Conservation (phyloP, 2,113 vertebrate species). For the Callorhinus ursinus region DNA sequence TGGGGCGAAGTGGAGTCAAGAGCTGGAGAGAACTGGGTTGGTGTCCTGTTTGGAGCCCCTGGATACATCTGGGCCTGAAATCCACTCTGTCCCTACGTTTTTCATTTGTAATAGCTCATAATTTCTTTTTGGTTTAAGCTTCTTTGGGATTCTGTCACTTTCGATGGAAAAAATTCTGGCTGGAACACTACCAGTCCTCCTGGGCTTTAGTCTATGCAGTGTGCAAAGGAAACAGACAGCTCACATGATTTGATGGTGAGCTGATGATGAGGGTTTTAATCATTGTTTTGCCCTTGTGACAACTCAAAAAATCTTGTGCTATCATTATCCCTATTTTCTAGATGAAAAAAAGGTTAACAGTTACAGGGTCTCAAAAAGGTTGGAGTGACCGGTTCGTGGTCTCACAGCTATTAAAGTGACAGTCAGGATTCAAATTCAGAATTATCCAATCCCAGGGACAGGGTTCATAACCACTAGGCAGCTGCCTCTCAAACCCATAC, state of each 20-base stretch:
- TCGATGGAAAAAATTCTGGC: background rate
- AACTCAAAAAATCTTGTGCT: background rate
- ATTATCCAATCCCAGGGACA: background rate
- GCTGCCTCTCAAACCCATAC: background rate
- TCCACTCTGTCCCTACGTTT: background rate
- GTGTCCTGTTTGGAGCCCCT: background rate
- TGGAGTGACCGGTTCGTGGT: rapidly evolving
- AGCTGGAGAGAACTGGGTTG: background rate
- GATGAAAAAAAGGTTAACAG: background rate
- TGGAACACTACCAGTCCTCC: background rate
- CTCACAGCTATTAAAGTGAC: background rate
- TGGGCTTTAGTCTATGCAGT: background rate
- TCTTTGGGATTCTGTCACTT: background rate
- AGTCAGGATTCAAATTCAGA: background rate
- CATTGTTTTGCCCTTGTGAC: background rate
- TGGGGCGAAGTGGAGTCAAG: background rate
- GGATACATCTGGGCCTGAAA: background rate
- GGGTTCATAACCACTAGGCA: background rate
- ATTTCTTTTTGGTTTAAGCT: background rate
- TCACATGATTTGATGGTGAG: too few species aligned
- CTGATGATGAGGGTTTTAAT: background rate
- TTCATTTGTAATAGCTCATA: background rate
- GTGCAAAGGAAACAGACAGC: background rate
- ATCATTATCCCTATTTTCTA: background rate
- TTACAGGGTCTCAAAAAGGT: background rate